Evolutionary conservation across 2,113 vertebrate species (phyloP), one percentile per base, ranked within the genome.

Genomic region (Nothocercus nigrocapillus): DNA sequence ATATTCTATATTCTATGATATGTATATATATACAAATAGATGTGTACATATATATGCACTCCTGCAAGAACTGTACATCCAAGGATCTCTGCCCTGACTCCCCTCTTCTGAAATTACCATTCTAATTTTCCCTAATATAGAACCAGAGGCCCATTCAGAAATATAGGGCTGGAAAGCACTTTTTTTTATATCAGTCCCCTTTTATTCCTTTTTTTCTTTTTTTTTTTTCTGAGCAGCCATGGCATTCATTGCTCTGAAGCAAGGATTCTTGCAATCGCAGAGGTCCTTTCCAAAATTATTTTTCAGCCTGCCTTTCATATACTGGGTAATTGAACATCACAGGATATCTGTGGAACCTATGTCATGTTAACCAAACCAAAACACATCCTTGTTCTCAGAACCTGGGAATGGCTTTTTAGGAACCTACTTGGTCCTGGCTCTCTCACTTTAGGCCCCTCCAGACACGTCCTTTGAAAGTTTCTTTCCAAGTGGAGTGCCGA

Each of bases 11-110:
- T 44, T 44, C 15, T 44, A 44, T 16, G 17, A 7, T 53, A 21
- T 44, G 4, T 19, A 5, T 63, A 1, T 45, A 7, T 49, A 3
- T 24, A 25, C 8, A 15, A 9, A 24, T 51, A 25, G 25, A 25
- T 51, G 24, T 25, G 11, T 51, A 12, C 24, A 47, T 47, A 47
- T 12, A 12, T 30, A 20, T 40, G 11, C 25, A 25, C 16, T 42
- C 1, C 0, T 58, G 3, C 8, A 85, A 51, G 16, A 72, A 34
- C 3, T 14, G 12, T 19, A 38, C 0, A 2, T 6, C 72, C 7
- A 75, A 25, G 2, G 25, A 49, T 24, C 7, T 63, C 42, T 76
- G 8, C 11, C 24, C 36, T 54, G 24, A 73, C 72, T 36, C 6
- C 3, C 38, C 2, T 66, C 84, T 81, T 84, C 21, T 44, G 20